Percentiles rank a stretch among this genome's conserved stretches.
phyloP scores from a whole-genome alignment of 1,140 invertebrate genomes.

The Drosophila carrolli region DNA sequence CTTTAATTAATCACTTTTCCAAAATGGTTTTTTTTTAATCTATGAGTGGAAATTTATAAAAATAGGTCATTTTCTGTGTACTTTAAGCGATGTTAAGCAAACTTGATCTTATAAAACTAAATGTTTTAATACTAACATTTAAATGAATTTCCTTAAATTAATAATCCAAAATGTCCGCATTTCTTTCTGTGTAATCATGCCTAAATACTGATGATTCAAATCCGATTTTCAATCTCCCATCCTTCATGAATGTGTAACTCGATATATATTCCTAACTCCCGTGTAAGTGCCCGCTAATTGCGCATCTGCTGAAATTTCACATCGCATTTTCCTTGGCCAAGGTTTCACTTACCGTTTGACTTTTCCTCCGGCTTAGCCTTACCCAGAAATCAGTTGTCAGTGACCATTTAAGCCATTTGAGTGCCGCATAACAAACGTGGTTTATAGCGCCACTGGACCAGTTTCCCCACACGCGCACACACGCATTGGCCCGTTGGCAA shows the following conservation, averaged over 20 bases:
- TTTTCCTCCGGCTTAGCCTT: constrained; percentile 42
- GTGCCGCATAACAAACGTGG: constrained; percentile 56
- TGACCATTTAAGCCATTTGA: constrained; percentile 24
- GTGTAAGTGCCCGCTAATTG: constrained; percentile 70
- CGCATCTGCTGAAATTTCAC: constrained; percentile 69
- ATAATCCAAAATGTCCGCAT: no score
- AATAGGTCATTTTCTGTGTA: no score
- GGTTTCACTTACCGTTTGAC: constrained; percentile 54
- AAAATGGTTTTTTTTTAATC: no score
- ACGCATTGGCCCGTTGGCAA: constrained; percentile 36
- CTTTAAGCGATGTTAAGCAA: no score
- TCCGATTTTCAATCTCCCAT: constrained; percentile 10
- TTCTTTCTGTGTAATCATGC: constrained; percentile 10
- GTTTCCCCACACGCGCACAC: constrained; percentile 47
- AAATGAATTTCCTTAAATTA: no score
- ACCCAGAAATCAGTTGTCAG: constrained; percentile 39
- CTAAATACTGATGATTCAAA: constrained; percentile 8
- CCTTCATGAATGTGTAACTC: constrained; percentile 40
- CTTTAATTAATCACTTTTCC: no score
- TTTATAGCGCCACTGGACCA: constrained; percentile 74
- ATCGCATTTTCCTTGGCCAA: constrained; percentile 13
- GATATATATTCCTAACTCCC: constrained; percentile 32
- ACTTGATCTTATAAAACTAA: no score
- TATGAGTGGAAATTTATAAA: no score
- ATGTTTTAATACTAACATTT: no score